A percentile compares a stretch with the other conserved stretches of the same genome.
phyloP scores from a whole-genome alignment of 2,888 invertebrate genomes.

The Drosophila neotestacea region DNA sequence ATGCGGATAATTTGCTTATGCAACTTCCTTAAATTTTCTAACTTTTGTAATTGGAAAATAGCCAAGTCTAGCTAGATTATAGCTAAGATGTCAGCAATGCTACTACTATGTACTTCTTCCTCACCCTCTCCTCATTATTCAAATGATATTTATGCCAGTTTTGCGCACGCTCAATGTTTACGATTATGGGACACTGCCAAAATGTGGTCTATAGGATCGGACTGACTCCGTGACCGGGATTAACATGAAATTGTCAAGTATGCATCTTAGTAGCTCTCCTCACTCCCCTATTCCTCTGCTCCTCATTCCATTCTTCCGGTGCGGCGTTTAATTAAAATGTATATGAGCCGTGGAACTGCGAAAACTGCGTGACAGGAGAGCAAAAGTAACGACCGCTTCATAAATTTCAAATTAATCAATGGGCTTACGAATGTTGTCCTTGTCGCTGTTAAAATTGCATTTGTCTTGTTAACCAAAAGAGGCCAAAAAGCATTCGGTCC shows the following conservation, averaged over 20 bases:
- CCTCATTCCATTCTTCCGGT: conserved; percentile 36
- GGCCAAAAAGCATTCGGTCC: not conserved
- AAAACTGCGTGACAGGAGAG: conserved; percentile 41
- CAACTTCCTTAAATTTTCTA: not conserved
- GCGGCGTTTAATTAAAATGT: conserved; percentile 75
- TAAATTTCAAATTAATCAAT: conserved; percentile 82
- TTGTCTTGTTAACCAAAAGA: conserved; percentile 50
- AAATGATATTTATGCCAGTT: conserved; percentile 66
- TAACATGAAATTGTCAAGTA: conserved; percentile 80
- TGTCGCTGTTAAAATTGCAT: conserved; percentile 53
- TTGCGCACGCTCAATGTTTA: conserved; percentile 72
- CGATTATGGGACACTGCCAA: conserved; percentile 64
- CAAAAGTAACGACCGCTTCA: conserved; percentile 75
- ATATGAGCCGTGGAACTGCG: conserved; percentile 60
- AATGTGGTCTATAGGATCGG: conserved; percentile 25
- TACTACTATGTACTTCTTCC: not conserved
- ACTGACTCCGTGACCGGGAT: conserved; percentile 67
- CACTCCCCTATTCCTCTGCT: conserved; percentile 28
- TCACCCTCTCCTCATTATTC: conserved; percentile 49
- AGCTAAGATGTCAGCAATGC: not conserved
- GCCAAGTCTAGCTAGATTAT: not conserved
- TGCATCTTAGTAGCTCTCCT: conserved; percentile 50
- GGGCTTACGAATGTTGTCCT: conserved; percentile 67
- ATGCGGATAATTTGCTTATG: too few species aligned
- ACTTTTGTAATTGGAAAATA: too few species aligned